Base-by-base conservation (phyloP, 1,140 invertebrate genomes). In the Pectinophora gossypiella region DNA sequence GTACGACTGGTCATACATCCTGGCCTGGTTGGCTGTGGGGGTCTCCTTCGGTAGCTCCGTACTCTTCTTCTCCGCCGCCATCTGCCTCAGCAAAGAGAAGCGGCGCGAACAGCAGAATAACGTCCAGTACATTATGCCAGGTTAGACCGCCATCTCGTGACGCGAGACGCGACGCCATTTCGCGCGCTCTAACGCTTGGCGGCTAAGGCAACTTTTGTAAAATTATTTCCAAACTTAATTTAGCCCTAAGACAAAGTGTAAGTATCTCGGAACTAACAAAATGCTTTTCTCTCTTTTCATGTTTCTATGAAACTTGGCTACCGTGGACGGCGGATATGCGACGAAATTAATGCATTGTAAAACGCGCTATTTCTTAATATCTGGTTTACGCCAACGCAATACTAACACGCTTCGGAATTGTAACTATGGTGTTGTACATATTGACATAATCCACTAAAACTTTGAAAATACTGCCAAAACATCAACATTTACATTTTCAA, bases 51-150 rank as follows among this genome's bases (percentile, higher is more conserved):
- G 91, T 43, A 92, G 94, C 36, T 93, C 94, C 61, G 90, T 94
- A 54, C 82, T 96, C 59, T 95, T 96, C 89, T 91, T 95, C 83
- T 92, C 92, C 62, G 93, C 94, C 15, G 93, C 94, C 52, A 92
- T 92, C 76, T 95, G 94, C 79, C 89, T 96, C 46, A 90, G 91
- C 64, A 92, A 90, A 74, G 94, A 96, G 80, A 90, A 91, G 35
- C 72, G 82, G 50, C 89, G 89, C 56, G 91, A 93, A 61, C 91
- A 93, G 61, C 90, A 93, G 64, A 92, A 92, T 85, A 95, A 95
- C 83, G 92, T 95, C 84, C 94, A 95, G 83, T 95, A 95, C 89
- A 93, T 95, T 72, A 95, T 96, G 94, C 94, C 93, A 94, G 93
- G 94, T 94, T 81, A 88, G 90, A 61, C 70, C 64, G 76, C 72